These are phyloP conservation scores for Drosophila kanekoi DNA, from an alignment of 2,888 invertebrate species.

Conservation along the genomic window DNA sequence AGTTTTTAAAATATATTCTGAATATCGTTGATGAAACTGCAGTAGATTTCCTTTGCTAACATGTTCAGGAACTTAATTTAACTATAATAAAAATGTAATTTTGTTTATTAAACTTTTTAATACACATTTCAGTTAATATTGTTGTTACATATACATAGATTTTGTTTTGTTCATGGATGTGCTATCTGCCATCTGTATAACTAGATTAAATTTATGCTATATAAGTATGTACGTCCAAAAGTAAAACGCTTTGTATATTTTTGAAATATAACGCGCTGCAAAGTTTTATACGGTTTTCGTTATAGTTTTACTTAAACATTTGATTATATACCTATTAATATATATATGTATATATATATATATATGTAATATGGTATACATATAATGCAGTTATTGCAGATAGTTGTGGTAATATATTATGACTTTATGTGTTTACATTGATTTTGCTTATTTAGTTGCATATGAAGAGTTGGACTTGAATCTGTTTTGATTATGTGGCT, in stretches of 20 bases:
- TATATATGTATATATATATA: slow-evolving; percentile 22
- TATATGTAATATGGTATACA: slow-evolving; percentile 48
- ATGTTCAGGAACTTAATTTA: not conserved
- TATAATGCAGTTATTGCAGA: slow-evolving; percentile 56
- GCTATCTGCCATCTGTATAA: slow-evolving; percentile 48
- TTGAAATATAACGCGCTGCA: slow-evolving; percentile 51
- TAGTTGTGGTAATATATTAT: slow-evolving; percentile 43
- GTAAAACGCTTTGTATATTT: slow-evolving; percentile 60
- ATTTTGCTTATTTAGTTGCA: slow-evolving; percentile 20
- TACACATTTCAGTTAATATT: slow-evolving; percentile 61
- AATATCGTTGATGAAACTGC: not conserved
- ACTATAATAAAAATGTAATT: slow-evolving; percentile 21
- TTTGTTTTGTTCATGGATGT: slow-evolving; percentile 41
- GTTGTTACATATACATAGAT: slow-evolving; percentile 55
- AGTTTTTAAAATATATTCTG: not conserved
- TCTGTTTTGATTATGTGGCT: slow-evolving; percentile 29
- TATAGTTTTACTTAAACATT: slow-evolving; percentile 45
- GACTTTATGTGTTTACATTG: slow-evolving; percentile 29
- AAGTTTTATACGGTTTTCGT: slow-evolving; percentile 21
- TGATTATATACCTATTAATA: slow-evolving; percentile 51
- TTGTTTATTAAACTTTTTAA: slow-evolving; percentile 55
- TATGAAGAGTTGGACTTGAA: slow-evolving; percentile 27
- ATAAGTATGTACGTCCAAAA: slow-evolving; percentile 67
- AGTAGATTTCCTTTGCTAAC: not conserved
- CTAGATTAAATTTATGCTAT: slow-evolving; percentile 69